A percentile compares a stretch with the other conserved stretches of the same genome.
These are phyloP conservation scores for Tortricodes alternella DNA, from an alignment of 2,888 invertebrate genomes.

Conservation along the genomic window DNA sequence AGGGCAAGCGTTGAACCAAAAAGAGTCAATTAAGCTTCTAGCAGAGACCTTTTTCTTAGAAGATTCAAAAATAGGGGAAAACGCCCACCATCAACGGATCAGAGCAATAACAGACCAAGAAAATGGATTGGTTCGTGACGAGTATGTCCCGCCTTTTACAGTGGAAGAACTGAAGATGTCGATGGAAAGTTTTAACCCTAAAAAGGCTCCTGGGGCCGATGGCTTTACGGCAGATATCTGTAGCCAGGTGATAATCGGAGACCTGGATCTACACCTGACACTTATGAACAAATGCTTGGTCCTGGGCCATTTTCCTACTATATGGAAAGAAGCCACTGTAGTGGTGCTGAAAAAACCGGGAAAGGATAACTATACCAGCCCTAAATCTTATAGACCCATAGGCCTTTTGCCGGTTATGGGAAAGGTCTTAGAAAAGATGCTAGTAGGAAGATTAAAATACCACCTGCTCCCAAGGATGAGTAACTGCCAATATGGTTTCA, in stretches of 20 bases:
- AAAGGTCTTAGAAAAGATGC: background rate
- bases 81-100: too few relatives aligned
- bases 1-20: background rate
- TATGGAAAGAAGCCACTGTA: background rate
- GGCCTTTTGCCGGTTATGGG: background rate
- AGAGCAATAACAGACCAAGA: too few relatives aligned
- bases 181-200: constrained; percentile 6
- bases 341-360: background rate
- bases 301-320: constrained; percentile 14
- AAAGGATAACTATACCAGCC: background rate
- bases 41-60: too few relatives aligned
- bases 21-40: background rate
- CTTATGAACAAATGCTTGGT: constrained; percentile 29
- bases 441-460: background rate
- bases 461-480: too few relatives aligned
- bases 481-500: constrained; percentile 14
- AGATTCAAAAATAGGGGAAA: too few relatives aligned
- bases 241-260: background rate
- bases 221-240: constrained; percentile 31
- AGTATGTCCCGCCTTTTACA: background rate
- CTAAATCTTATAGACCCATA: constrained; percentile 5
- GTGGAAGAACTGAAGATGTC: background rate
- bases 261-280: constrained; percentile 3
- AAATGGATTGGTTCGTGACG: too few relatives aligned
- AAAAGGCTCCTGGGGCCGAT: constrained; percentile 31